Evolutionary conservation across 1,140 invertebrate species (phyloP).

Genomic region (Camponotus pennsylvanicus): DNA sequence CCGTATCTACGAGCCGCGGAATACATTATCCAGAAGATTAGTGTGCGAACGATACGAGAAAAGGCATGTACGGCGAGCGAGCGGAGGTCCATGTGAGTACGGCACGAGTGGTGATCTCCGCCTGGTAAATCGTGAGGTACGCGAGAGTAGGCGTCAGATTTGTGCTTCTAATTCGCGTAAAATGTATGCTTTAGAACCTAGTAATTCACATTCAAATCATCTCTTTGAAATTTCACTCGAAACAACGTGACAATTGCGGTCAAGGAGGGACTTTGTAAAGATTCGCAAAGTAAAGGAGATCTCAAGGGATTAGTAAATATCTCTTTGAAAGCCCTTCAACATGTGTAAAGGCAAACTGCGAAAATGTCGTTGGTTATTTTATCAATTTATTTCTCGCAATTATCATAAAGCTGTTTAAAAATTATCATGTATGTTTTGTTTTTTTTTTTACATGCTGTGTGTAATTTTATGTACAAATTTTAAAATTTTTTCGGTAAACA

Average conservation of each 20-base stretch:
- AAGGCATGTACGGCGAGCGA: slow-evolving; percentile 64
- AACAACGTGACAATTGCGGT: not conserved
- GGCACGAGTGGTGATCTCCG: slow-evolving; percentile 40
- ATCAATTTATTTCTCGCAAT: too few species aligned
- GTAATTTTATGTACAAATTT: not conserved
- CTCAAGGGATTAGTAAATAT: too few species aligned
- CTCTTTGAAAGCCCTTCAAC: too few species aligned
- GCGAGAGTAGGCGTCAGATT: slow-evolving; percentile 41
- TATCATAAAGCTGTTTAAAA: not conserved
- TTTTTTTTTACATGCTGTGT: too few species aligned
- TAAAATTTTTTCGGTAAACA: not conserved
- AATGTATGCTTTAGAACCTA: not conserved
- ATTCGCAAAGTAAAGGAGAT: not conserved
- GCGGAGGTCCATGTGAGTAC: slow-evolving; percentile 61
- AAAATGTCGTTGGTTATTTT: too few species aligned
- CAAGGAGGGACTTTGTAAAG: not conserved
- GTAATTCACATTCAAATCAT: not conserved
- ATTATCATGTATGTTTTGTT: not conserved
- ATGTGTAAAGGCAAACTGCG: too few species aligned
- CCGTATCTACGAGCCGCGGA: slow-evolving; percentile 72
- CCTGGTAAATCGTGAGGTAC: slow-evolving; percentile 20
- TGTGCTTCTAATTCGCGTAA: slow-evolving; percentile 42
- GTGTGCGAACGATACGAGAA: slow-evolving; percentile 79
- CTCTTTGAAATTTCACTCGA: not conserved
- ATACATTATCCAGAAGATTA: slow-evolving; percentile 80